A percentile compares a stretch with the other conserved stretches of the same genome.
Conservation (phyloP, 30 jellyfish, hydroid and myxozoan genomes). For the Aurelia coerulea region DNA sequence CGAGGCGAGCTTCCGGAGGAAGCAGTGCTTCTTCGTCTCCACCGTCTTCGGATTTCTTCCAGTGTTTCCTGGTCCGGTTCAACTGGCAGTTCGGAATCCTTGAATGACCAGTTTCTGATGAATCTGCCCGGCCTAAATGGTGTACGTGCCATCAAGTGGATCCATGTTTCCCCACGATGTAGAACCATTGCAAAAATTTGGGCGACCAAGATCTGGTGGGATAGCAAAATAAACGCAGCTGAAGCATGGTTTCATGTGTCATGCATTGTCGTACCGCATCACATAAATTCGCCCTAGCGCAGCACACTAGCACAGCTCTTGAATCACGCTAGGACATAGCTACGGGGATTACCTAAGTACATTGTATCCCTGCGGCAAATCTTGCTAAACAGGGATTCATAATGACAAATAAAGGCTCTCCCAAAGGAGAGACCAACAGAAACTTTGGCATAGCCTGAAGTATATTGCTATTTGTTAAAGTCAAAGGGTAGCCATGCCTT, state of each 20-base stretch:
- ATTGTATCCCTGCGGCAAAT: too few relatives aligned
- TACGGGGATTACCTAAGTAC: too few relatives aligned
- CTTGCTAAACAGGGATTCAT: too few relatives aligned
- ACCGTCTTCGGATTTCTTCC: constrained; percentile 66
- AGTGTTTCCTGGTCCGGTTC: constrained; percentile 82
- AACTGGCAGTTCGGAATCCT: constrained; percentile 88
- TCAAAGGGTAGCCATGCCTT: too few relatives aligned
- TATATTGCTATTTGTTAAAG: too few relatives aligned
- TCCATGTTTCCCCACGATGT: constrained; percentile 83
- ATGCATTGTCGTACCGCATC: not conserved
- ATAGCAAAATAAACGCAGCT: not conserved
- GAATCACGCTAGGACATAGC: not conserved
- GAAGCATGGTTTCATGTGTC: not conserved
- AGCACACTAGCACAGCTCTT: not conserved
- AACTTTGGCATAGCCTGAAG: too few relatives aligned
- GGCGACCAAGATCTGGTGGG: constrained; percentile 40
- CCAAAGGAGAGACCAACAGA: too few relatives aligned
- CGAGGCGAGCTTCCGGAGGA: not conserved
- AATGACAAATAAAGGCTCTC: too few relatives aligned
- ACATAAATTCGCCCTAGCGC: not conserved
- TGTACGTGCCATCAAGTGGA: constrained; percentile 87
- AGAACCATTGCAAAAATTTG: constrained; percentile 70
- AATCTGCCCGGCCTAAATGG: constrained; percentile 94
- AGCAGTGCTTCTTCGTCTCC: constrained; percentile 24
- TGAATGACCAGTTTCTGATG: constrained; percentile 91